phyloP scores from a whole-genome alignment of 2,113 vertebrate genomes.

The Osmerus eperlanus region DNA sequence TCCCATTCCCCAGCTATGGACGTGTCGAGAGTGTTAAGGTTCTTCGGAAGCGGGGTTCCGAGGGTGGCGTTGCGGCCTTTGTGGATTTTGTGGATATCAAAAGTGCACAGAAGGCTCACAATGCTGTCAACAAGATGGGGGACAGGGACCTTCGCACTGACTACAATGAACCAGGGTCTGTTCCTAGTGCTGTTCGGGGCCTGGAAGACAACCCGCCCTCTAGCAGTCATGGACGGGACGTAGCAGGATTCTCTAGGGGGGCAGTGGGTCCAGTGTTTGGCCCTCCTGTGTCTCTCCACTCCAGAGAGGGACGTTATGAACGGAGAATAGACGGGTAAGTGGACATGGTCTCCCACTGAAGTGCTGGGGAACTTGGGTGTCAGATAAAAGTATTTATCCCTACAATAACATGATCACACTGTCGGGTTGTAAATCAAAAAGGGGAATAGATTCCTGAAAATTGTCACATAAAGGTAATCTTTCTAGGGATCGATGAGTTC shows the following conservation, averaged over 20 bases:
- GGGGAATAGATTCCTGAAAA: slow-evolving; percentile 46
- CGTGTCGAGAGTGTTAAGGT: slow-evolving; percentile 99
- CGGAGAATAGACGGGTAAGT: slow-evolving; percentile 85
- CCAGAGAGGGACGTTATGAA: slow-evolving; percentile 99
- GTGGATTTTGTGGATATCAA: slow-evolving; percentile 99
- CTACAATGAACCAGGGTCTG: slow-evolving; percentile 99
- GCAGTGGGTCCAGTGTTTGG: slow-evolving; percentile 94
- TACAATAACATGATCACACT: slow-evolving; percentile 64
- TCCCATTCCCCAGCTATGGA: slow-evolving; percentile 83
- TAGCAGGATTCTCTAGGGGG: slow-evolving; percentile 98
- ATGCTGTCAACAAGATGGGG: slow-evolving; percentile 99
- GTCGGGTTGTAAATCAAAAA: slow-evolving; percentile 58
- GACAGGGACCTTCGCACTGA: slow-evolving; percentile 99
- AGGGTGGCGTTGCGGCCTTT: slow-evolving; percentile 97
- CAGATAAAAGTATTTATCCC: slow-evolving; percentile 56
- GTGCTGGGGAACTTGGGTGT: slow-evolving; percentile 67
- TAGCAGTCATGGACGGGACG: slow-evolving; percentile 96
- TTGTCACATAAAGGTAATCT: slow-evolving; percentile 65
- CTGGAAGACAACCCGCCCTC: slow-evolving; percentile 98
- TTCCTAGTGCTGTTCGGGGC: slow-evolving; percentile 94
- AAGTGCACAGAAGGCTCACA: slow-evolving; percentile 99
- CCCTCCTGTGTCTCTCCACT: slow-evolving; percentile 95
- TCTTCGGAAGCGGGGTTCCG: slow-evolving; percentile 95
- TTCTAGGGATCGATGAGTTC: slow-evolving; percentile 67
- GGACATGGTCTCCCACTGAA: slow-evolving; percentile 74